Base-by-base conservation (phyloP, 2,797 vertebrate species). In the Enteromius unitaeniatus region DNA sequence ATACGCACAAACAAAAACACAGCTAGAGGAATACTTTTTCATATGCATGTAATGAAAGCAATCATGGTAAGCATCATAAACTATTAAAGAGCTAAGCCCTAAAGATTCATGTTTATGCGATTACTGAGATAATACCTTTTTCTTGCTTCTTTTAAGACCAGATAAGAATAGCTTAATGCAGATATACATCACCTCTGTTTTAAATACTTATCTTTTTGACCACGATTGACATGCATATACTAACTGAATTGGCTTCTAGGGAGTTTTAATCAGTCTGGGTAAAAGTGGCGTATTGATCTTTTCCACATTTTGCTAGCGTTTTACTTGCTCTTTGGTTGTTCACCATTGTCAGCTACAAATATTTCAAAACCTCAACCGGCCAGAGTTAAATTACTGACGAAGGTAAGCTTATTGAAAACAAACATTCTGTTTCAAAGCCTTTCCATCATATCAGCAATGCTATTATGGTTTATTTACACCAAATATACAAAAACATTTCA, bases 181-280 rank as follows among this genome's bases (percentile, higher is more conserved):
- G 75, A 87, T 74, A 51, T 28, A 8, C 47, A 60, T n/a, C 70
- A 55, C 15, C 31, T 73, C 40, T 79, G 64, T 40, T 67, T 87
- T 79, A 58, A 81, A 86, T 55, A 83, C 42, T 67, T 79, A 40
- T 58, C 21, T 31, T 55, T 82, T 79, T 58, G 73, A 69, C 23
- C 68, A 81, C 67, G 86, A 86, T 37, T 84, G 85, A 86, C 78
- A 80, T 81, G 55, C 47, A 77, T 75, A 76, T 64, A 87, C 51
- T 85, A 73, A 80, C 64, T 11, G 69, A 81, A 88, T 81, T 86
- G 79, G 64, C 75, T 17, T 75, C 53, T 75, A 81, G 85, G 78
- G 37, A 69, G 65, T 82, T 51, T 72, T 75, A 47, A 74, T 82
- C n/a, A 31, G 45, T 40, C 70, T 51, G 45, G 28, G 31, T 82